A percentile compares a stretch with the other conserved stretches of the same genome.
These are phyloP conservation scores for Simalia tracyae DNA, from an alignment of 2,797 vertebrate genomes.

Conservation along the genomic window DNA sequence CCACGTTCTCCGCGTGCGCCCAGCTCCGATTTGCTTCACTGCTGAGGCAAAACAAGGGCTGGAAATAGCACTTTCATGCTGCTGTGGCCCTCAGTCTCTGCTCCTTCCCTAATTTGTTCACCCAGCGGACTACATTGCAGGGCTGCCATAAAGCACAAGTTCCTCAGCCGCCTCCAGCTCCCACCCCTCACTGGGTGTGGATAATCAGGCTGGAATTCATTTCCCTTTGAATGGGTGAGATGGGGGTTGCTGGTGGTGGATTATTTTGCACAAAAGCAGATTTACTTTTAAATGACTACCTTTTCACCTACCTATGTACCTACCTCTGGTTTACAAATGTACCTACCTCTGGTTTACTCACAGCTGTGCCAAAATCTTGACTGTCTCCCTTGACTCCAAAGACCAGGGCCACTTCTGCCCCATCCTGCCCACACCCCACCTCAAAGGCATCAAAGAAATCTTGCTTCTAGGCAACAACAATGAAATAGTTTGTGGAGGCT, in stretches of 20 bases:
- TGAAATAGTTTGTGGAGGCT: neutral
- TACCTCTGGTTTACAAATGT: neutral
- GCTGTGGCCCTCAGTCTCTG: neutral
- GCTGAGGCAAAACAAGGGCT: neutral
- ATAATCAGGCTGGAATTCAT: neutral
- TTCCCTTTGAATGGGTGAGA: neutral
- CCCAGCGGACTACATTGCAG: neutral
- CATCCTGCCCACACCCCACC: neutral
- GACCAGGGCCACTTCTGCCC: neutral
- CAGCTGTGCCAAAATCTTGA: neutral
- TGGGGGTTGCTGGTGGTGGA: neutral
- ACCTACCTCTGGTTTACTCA: neutral
- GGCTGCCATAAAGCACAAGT: neutral
- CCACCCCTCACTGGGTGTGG: neutral
- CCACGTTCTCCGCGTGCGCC: neutral
- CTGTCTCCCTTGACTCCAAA: neutral
- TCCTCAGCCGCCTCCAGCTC: neutral
- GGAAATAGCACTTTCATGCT: neutral
- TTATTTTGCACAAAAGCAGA: neutral
- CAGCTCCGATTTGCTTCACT: neutral
- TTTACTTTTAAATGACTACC: neutral
- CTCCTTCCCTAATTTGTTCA: neutral
- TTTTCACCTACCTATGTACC: neutral
- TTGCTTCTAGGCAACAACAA: neutral
- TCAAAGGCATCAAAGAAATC: neutral